A percentile compares a stretch with the other conserved stretches of the same genome.
These are phyloP conservation scores for Macrobrachium rosenbergii DNA, from an alignment of 1,140 invertebrate species.

Conservation along the genomic window DNA sequence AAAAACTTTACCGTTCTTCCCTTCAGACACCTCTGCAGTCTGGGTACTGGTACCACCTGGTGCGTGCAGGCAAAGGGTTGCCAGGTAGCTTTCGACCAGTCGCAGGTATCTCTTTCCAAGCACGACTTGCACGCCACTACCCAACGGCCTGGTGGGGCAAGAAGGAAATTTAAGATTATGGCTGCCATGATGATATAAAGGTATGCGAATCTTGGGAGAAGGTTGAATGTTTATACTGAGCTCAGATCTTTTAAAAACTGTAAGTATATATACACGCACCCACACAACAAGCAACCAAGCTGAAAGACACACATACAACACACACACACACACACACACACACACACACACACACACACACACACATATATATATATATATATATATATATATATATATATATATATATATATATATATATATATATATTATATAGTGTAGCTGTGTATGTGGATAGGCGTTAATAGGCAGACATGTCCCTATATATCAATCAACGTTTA, in stretches of 20 bases:
- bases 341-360: not conserved
- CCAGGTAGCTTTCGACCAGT: conserved; percentile 40
- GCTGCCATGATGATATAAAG: too few relatives aligned
- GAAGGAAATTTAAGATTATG: too few relatives aligned
- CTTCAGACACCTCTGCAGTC: conserved; percentile 15
- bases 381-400: conserved; percentile 28
- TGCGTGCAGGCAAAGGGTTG: conserved; percentile 43
- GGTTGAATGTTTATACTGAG: too few relatives aligned
- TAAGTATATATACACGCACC: too few relatives aligned
- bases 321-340: not conserved
- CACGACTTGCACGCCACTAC: conserved; percentile 39
- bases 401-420: conserved; percentile 25
- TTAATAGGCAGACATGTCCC: too few relatives aligned
- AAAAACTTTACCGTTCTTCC: conserved; percentile 31
- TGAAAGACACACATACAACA: not conserved
- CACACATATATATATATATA: conserved; percentile 21
- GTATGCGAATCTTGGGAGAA: too few relatives aligned
- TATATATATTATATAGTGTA: not conserved
- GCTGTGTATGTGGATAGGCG: not conserved
- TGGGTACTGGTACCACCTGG: not conserved
- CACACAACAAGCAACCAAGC: too few relatives aligned
- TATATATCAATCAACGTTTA: not conserved
- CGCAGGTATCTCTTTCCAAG: not conserved
- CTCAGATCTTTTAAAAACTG: too few relatives aligned
- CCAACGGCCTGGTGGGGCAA: conserved; percentile 23